Base-by-base conservation (phyloP, 2,113 vertebrate genomes). In the Phaethon lepturus region DNA sequence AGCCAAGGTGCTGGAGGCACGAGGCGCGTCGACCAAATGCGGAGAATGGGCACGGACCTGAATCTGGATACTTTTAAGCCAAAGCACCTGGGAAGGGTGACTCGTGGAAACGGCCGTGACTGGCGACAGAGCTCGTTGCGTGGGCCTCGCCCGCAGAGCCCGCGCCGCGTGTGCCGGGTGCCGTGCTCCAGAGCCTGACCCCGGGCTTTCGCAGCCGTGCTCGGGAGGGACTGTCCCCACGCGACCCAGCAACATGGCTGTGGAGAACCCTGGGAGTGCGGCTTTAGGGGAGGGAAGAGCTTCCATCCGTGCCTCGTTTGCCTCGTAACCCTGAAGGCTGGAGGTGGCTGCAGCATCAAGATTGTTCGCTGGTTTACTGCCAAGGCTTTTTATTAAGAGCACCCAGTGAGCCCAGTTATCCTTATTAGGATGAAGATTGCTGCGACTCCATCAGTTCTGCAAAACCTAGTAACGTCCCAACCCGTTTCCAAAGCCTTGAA, bases 1-100 rank as follows among this genome's bases (percentile, higher is more conserved):
- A 9, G 56, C 29, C 40, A 0, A 0, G 29, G 0, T 6, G 11
- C 47, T 2, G 74, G 44, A 14, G n/a, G 4, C 6, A 1, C 2
- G 20, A 3, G 38, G 40, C 1, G 55, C 10, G 7, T 45, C 1
- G 40, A 3, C 5, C 49, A 2, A 10, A 1, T 7, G 0, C 2
- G 28, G 33, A 28, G 33, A 12, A 2, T 17, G 7, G 47, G 35
- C 42, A 1, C 3, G 52, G 38, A 8, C 3, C 26, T 10, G 64
- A 13, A 17, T 6, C 13, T 8, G 11, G 29, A 18, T 58, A 5
- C 25, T 38, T 5, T 24, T 0, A 4, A 67, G 56, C 14, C 67
- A 0, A 6, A 47, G 60, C 1, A 38, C 17, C 12, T 1, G 38
- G 25, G 17, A 28, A 33, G 6, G 25, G 33, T 0, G 33, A 2